Evolutionary conservation across 2,888 invertebrate species (phyloP).

Genomic region (Drosophila putrida): DNA sequence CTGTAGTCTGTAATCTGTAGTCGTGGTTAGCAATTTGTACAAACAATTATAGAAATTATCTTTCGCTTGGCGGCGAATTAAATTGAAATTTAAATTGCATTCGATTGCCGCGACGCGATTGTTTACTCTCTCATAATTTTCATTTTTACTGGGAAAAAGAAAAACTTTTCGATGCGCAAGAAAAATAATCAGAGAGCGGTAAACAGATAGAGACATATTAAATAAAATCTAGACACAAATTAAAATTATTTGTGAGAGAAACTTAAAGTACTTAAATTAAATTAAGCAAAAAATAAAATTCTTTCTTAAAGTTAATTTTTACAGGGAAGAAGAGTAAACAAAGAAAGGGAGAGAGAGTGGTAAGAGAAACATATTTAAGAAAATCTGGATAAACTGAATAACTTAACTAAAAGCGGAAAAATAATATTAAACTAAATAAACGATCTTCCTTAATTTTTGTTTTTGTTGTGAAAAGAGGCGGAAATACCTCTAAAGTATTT

Average conservation of each 20-base stretch:
- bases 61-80: conserved; percentile 76
- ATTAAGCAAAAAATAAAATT: not conserved
- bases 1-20: conserved; percentile 22
- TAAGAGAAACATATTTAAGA: not conserved
- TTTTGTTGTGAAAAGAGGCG: too few relatives aligned
- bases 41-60: conserved; percentile 82
- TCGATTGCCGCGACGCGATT: conserved; percentile 66
- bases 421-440: too few relatives aligned
- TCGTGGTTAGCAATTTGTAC: conserved; percentile 79
- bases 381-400: too few relatives aligned
- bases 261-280: too few relatives aligned
- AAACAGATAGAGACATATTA: too few relatives aligned
- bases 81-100: conserved; percentile 81
- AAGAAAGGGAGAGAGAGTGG: conserved; percentile 18
- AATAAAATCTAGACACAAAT: too few relatives aligned
- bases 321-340: conserved; percentile 31
- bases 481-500: too few relatives aligned
- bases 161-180: not conserved
- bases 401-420: too few relatives aligned
- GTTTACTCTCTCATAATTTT: conserved; percentile 47
- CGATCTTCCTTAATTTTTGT: too few relatives aligned
- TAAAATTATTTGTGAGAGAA: too few relatives aligned
- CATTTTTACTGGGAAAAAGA: conserved; percentile 27
- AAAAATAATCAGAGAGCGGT: conserved; percentile 24
- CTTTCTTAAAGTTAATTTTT: conserved; percentile 39